These are phyloP conservation scores for Peromyscus eremicus DNA, from an alignment of 2,797 vertebrate genomes.

Conservation along the genomic window DNA sequence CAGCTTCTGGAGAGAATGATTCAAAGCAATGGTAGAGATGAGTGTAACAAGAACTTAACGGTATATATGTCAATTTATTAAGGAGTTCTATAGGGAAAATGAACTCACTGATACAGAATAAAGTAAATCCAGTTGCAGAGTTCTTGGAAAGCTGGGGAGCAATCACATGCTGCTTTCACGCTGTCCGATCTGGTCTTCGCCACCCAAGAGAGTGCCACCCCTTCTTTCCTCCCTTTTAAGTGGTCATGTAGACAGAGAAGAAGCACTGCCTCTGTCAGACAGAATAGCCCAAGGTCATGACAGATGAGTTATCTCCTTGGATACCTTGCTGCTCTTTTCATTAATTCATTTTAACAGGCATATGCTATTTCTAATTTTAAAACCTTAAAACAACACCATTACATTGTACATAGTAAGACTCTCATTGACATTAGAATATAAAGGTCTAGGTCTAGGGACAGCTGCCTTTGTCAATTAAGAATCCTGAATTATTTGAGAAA, in stretches of 20 bases:
- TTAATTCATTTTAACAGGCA: not conserved
- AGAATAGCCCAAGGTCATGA: too few species aligned
- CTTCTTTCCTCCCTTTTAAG: too few species aligned
- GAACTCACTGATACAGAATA: too few species aligned
- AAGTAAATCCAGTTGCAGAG: too few species aligned
- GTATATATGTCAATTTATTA: too few species aligned
- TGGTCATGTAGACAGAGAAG: too few species aligned
- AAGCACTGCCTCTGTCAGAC: too few species aligned
- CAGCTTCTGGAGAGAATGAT: not conserved
- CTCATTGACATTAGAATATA: not conserved
- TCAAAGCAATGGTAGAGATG: accelerated
- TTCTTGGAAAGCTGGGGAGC: too few species aligned
- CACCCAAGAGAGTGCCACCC: too few species aligned
- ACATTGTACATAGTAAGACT: not conserved
- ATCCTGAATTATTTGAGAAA: not conserved
- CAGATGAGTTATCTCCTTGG: not conserved
- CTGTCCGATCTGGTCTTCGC: too few species aligned
- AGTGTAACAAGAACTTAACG: not conserved
- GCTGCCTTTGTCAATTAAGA: not conserved
- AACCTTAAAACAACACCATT: not conserved
- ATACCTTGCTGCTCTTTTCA: not conserved
- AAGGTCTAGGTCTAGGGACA: not conserved
- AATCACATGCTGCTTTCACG: too few species aligned
- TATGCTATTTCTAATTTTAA: not conserved
- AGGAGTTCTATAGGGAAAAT: too few species aligned